A percentile compares a stretch with the other conserved stretches of the same genome.
Evolutionary conservation across 2,797 vertebrate genomes (phyloP).

Genomic region (Lagorchestes hirsutus): DNA sequence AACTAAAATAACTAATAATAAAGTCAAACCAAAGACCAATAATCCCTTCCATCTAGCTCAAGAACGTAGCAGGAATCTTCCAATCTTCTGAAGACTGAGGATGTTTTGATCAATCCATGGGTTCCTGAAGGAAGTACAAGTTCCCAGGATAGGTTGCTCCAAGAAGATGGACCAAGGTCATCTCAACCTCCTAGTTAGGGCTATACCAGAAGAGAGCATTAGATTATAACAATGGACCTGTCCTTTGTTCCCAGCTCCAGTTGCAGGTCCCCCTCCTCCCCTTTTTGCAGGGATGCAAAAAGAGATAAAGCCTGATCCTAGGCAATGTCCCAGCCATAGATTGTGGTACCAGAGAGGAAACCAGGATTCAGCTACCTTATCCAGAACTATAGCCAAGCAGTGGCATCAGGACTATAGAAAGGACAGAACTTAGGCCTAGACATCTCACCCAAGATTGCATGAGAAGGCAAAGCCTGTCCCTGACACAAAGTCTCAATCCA

Average conservation of each 20-base stretch:
- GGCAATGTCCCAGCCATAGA: not conserved
- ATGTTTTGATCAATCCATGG: not conserved
- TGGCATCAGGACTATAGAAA: not conserved
- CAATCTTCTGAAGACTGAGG: not conserved
- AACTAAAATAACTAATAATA: not conserved
- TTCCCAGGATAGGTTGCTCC: not conserved
- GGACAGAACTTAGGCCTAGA: not conserved
- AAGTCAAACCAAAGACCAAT: not conserved
- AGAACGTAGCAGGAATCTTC: not conserved
- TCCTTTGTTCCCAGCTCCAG: not conserved
- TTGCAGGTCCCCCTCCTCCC: not conserved
- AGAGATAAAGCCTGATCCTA: not conserved
- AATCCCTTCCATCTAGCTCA: not conserved
- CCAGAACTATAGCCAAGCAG: not conserved
- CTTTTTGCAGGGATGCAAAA: not conserved
- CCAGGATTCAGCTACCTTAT: not conserved
- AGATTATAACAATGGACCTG: not conserved
- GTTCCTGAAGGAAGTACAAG: not conserved
- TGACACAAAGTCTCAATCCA: not conserved
- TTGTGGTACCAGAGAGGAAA: not conserved
- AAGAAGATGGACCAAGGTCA: not conserved
- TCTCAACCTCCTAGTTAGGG: not conserved
- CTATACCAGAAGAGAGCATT: not conserved
- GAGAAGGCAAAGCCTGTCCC: not conserved
- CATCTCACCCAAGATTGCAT: not conserved